phyloP scores from a whole-genome alignment of 2,888 invertebrate genomes.

The Pristionchus exspectatus region DNA sequence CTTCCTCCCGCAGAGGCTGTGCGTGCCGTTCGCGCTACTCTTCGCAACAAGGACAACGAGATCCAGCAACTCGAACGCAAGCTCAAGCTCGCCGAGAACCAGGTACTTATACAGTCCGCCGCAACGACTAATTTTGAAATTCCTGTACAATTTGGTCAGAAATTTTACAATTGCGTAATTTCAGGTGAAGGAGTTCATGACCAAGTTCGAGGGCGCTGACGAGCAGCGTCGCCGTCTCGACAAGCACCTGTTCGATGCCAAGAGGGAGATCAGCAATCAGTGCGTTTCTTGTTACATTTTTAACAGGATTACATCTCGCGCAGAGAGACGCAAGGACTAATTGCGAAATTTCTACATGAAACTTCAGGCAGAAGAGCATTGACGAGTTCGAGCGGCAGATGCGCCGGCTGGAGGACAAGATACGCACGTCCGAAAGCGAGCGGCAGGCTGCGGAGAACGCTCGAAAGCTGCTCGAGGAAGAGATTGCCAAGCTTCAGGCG shows the following conservation, averaged over 20 bases:
- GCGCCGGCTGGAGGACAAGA: slow-evolving; percentile 75
- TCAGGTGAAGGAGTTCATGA: slow-evolving; percentile 69
- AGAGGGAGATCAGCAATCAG: slow-evolving; percentile 69
- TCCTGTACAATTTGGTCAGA: background rate
- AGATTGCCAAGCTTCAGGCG: slow-evolving; percentile 75
- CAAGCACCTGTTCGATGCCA: slow-evolving; percentile 73
- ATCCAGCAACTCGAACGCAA: slow-evolving; percentile 76
- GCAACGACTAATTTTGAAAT: background rate
- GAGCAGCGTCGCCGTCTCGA: slow-evolving; percentile 74
- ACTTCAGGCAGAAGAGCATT: slow-evolving; percentile 67
- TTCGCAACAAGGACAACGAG: slow-evolving; percentile 77
- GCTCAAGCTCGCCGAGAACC: slow-evolving; percentile 74
- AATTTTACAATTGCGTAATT: background rate
- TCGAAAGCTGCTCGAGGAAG: slow-evolving; percentile 75
- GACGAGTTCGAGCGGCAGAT: slow-evolving; percentile 74
- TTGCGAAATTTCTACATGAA: background rate
- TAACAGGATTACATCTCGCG: too few relatives aligned
- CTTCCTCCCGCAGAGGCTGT: slow-evolving; percentile 76
- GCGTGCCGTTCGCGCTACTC: slow-evolving; percentile 72
- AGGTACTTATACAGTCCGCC: slow-evolving; percentile 56
- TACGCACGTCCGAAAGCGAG: slow-evolving; percentile 73
- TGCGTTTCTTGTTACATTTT: slow-evolving; percentile 39
- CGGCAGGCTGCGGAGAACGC: slow-evolving; percentile 74
- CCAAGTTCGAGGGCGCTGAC: slow-evolving; percentile 75
- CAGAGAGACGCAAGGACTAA: background rate